Evolutionary conservation across 2,888 invertebrate species (phyloP).

Genomic region (Hylaea fasciaria): DNA sequence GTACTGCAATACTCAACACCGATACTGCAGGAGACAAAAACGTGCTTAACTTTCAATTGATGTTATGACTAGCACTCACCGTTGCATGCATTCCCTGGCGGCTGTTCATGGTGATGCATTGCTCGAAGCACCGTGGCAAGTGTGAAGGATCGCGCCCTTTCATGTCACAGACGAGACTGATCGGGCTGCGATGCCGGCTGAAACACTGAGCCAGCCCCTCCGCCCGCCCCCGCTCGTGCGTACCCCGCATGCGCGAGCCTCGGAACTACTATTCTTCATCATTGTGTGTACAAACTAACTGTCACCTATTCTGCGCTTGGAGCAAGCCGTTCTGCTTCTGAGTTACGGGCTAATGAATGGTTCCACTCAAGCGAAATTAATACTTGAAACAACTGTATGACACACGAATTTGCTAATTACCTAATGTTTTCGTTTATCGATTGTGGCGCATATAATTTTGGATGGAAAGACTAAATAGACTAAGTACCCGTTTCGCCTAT

Average conservation of each 20-base stretch:
- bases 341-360: conserved; percentile 35
- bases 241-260: conserved; percentile 68
- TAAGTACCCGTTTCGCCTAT: too few relatives aligned
- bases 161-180: conserved; percentile 85
- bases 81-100: conserved; percentile 85
- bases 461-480: background rate
- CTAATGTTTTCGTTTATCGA: background rate
- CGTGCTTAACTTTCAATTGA: conserved; percentile 24
- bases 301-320: conserved; percentile 7
- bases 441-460: background rate
- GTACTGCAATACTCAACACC: conserved; percentile 25
- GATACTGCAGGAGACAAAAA: conserved; percentile 13
- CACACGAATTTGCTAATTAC: conserved; percentile 3
- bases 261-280: conserved; percentile 26
- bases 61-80: conserved; percentile 64
- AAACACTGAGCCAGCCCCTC: conserved; percentile 67
- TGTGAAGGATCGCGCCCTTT: conserved; percentile 82
- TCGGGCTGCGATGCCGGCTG: conserved; percentile 69
- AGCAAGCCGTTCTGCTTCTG: conserved; percentile 11
- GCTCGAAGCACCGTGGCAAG: conserved; percentile 86
- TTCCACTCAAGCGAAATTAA: conserved; percentile 32
- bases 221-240: conserved; percentile 50
- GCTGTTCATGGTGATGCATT: conserved; percentile 89
- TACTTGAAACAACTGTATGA: conserved; percentile 3
- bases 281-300: conserved; percentile 21